phyloP scores from a whole-genome alignment of 2,113 vertebrate genomes.

The Nannospalax galili region DNA sequence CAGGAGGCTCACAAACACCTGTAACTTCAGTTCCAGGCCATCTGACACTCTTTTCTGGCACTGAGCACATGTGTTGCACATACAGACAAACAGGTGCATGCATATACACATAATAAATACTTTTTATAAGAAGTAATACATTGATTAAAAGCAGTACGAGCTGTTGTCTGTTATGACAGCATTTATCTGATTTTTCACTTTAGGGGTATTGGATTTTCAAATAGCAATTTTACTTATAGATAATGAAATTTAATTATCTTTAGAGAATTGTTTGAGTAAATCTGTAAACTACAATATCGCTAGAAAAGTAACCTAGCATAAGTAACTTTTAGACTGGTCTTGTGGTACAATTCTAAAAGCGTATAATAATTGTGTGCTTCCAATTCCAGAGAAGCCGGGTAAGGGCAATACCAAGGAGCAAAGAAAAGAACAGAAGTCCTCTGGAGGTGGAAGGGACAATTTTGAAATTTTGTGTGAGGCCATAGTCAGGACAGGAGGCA shows the following conservation, averaged over 20 bases:
- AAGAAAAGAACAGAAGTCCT: not conserved
- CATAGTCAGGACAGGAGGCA: not conserved
- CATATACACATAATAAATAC: too few relatives aligned
- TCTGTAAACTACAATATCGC: not conserved
- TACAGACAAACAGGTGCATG: too few relatives aligned
- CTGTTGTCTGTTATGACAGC: not conserved
- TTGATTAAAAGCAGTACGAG: not conserved
- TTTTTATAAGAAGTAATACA: not conserved
- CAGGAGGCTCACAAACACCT: too few relatives aligned
- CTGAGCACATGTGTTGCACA: too few relatives aligned
- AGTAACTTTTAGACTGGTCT: not conserved
- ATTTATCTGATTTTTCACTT: conserved; percentile 6
- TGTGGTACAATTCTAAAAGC: not conserved
- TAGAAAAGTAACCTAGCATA: conserved; percentile 29
- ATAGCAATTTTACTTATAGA: not conserved
- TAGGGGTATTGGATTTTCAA: not conserved
- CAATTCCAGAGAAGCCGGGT: not conserved
- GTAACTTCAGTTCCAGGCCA: too few relatives aligned
- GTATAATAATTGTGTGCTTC: not conserved
- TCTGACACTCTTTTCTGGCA: too few relatives aligned
- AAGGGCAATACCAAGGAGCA: not conserved
- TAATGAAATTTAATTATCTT: conserved; percentile 39
- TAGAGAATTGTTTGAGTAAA: not conserved
- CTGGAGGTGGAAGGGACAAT: not conserved
- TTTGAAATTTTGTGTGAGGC: not conserved